phyloP scores from a whole-genome alignment of 2,888 invertebrate species.

The Oligia fasciuncula region DNA sequence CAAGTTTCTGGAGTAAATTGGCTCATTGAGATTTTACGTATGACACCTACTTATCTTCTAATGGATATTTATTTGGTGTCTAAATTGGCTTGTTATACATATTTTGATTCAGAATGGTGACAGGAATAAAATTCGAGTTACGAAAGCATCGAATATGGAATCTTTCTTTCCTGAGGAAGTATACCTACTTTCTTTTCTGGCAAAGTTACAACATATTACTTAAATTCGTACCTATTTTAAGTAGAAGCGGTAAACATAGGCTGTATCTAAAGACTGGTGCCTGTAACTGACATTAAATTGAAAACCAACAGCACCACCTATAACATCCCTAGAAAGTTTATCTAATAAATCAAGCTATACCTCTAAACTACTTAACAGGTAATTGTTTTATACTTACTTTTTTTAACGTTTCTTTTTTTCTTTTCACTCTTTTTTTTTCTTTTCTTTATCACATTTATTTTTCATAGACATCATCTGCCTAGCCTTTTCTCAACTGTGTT shows the following conservation, averaged over 20 bases:
- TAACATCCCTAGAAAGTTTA: too few species aligned
- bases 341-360: neutral
- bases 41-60: neutral
- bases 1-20: slow-evolving; percentile 34
- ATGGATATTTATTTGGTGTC: neutral
- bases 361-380: too few species aligned
- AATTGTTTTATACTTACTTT: too few species aligned
- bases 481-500: neutral
- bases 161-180: neutral
- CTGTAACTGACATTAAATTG: neutral
- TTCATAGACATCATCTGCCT: too few species aligned
- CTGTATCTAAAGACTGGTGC: neutral
- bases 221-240: neutral
- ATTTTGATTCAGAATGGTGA: neutral
- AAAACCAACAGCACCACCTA: neutral
- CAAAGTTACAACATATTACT: neutral
- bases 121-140: neutral
- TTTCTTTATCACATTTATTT: neutral
- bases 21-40: slow-evolving; percentile 20
- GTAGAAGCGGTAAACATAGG: neutral
- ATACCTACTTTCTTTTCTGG: neutral
- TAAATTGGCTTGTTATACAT: neutral
- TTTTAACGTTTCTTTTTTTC: too few species aligned
- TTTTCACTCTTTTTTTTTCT: too few species aligned
- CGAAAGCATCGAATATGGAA: too few species aligned